Conservation (phyloP, 1,140 invertebrate genomes). For the Drosophila cardini region DNA sequence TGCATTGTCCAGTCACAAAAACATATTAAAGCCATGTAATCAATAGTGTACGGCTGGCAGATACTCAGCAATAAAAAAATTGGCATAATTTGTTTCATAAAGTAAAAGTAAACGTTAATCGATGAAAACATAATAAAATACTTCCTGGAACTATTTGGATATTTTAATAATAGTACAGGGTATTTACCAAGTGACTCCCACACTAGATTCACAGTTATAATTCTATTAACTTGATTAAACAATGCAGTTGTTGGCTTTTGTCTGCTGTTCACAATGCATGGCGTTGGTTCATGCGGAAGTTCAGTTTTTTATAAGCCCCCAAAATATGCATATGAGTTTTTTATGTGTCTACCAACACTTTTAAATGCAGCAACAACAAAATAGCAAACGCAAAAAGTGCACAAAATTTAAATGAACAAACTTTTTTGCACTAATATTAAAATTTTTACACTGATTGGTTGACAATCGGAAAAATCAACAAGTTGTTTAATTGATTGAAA, state of each 20-base stretch:
- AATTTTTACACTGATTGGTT: constrained; percentile 41
- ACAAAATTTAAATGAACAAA: constrained; percentile 17
- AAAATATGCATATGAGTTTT: constrained; percentile 52
- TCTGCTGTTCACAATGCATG: constrained; percentile 37
- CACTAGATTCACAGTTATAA: constrained; percentile 64
- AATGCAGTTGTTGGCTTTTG: constrained; percentile 64
- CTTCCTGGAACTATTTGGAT: not conserved
- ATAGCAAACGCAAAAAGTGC: constrained; percentile 33
- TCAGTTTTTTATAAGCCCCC: constrained; percentile 47
- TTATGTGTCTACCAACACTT: constrained; percentile 50
- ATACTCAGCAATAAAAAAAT: constrained; percentile 14
- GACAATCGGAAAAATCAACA: constrained; percentile 40
- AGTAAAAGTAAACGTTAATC: not conserved
- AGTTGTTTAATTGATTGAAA: constrained; percentile 24
- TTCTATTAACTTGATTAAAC: constrained; percentile 83
- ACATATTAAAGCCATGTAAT: constrained; percentile 12
- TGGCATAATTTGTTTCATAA: not conserved
- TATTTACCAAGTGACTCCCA: constrained; percentile 30
- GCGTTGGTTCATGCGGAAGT: constrained; percentile 19
- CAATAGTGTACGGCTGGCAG: not conserved
- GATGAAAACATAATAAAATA: not conserved
- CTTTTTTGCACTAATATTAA: constrained; percentile 14
- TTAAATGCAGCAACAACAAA: constrained; percentile 38
- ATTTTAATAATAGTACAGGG: not conserved
- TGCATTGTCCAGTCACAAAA: constrained; percentile 27